Evolutionary conservation across 2,797 vertebrate species (phyloP).

Genomic region (Todus mexicanus): DNA sequence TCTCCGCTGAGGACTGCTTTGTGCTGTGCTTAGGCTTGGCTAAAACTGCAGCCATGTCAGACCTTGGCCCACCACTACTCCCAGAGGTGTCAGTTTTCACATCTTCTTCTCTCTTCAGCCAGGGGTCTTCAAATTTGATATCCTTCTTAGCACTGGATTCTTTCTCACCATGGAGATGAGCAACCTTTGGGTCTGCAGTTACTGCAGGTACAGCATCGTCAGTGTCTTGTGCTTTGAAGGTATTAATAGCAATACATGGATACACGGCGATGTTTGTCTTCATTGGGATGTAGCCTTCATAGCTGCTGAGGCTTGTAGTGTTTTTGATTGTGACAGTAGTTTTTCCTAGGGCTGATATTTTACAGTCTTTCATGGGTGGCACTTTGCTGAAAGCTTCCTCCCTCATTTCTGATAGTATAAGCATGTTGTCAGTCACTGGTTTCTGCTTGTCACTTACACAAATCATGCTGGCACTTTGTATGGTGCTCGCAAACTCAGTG

Average conservation of each 20-base stretch:
- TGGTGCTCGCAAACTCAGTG: constrained; percentile 46
- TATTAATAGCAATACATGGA: constrained; percentile 83
- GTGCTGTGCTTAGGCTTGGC: constrained; percentile 62
- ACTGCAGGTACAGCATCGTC: constrained; percentile 51
- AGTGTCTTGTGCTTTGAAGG: constrained; percentile 79
- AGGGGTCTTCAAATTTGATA: constrained; percentile 91
- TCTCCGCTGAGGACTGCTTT: constrained; percentile 65
- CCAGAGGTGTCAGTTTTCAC: constrained; percentile 58
- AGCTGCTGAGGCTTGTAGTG: constrained; percentile 69
- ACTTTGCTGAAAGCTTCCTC: constrained; percentile 66
- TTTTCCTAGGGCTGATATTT: constrained; percentile 83
- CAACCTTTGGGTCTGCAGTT: constrained; percentile 39
- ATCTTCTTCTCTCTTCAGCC: constrained; percentile 88
- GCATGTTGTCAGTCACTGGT: constrained; percentile 67
- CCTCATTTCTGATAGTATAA: constrained; percentile 69
- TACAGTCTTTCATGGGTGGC: constrained; percentile 71
- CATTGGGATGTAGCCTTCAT: constrained; percentile 82
- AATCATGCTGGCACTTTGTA: constrained; percentile 55
- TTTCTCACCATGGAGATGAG: constrained; percentile 42
- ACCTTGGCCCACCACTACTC: neutral
- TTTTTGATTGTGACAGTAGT: constrained; percentile 83
- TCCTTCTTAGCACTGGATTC: constrained; percentile 74
- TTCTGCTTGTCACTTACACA: constrained; percentile 70
- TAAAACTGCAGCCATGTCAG: constrained; percentile 17
- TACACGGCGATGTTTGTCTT: constrained; percentile 84